Conservation (phyloP, 2,113 vertebrate genomes). For the Chloropsis cyanopogon region DNA sequence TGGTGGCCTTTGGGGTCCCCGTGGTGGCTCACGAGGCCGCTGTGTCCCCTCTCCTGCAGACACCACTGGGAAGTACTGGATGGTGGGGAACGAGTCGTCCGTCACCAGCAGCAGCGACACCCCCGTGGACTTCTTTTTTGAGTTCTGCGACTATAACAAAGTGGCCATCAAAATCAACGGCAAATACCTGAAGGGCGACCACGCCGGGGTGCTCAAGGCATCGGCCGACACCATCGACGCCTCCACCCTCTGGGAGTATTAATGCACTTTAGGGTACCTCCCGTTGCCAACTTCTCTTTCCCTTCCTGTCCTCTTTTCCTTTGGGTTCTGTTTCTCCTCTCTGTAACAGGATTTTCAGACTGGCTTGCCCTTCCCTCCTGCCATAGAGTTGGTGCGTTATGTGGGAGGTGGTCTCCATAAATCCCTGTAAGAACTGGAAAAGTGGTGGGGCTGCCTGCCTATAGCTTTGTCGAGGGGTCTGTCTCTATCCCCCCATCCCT, state of each 20-base stretch:
- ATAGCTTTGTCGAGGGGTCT: conserved; percentile 10
- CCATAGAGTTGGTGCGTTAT: background rate
- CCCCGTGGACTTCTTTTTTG: conserved; percentile 93
- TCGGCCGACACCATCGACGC: conserved; percentile 86
- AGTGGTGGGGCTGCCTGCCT: conserved; percentile 21
- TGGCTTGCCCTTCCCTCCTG: conserved; percentile 19
- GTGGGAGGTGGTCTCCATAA: background rate
- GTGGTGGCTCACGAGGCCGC: background rate
- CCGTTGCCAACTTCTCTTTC: background rate
- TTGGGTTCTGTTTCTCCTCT: conserved; percentile 32
- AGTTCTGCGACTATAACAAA: conserved; percentile 98
- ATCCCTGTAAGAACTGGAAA: conserved; percentile 72
- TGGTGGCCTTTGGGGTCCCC: fast-evolving
- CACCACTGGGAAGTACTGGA: conserved; percentile 97
- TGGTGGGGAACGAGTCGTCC: conserved; percentile 86
- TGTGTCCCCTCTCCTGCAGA: conserved; percentile 71
- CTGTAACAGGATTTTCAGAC: conserved; percentile 36
- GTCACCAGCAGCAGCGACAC: conserved; percentile 94
- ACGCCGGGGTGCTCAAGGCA: conserved; percentile 95
- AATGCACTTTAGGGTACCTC: conserved; percentile 68
- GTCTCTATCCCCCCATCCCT: background rate
- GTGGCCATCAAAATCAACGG: conserved; percentile 90
- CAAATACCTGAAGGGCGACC: conserved; percentile 95
- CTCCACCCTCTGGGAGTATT: conserved; percentile 97
- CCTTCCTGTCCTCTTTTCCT: background rate